phyloP scores from a whole-genome alignment of 2,888 invertebrate species.

The Drosophila algonquin region DNA sequence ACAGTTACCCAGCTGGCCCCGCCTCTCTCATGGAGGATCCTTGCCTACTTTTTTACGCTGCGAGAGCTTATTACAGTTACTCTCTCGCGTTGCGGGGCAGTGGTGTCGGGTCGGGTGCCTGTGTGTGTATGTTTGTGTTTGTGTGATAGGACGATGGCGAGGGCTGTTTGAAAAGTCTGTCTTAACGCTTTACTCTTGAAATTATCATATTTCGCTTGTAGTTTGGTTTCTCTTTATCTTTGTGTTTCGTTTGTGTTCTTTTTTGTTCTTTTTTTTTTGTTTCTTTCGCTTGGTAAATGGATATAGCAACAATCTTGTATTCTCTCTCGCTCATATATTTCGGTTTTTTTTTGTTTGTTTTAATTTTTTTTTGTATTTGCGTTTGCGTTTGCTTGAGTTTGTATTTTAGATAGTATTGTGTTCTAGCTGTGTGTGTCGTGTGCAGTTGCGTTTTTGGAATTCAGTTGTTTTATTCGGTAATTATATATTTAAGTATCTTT shows the following conservation, averaged over 20 bases:
- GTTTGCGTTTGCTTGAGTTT: slow-evolving; percentile 59
- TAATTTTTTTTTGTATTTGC: slow-evolving; percentile 35
- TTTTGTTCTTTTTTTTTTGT: slow-evolving; percentile 42
- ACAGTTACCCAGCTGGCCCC: too few species aligned
- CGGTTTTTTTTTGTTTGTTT: slow-evolving; percentile 50
- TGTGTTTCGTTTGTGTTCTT: slow-evolving; percentile 57
- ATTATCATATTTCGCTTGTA: slow-evolving; percentile 42
- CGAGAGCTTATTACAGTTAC: too few species aligned
- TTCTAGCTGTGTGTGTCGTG: slow-evolving; percentile 67
- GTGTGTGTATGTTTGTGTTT: too few species aligned
- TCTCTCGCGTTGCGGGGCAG: neutral
- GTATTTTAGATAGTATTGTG: slow-evolving; percentile 70
- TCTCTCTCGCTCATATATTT: slow-evolving; percentile 82
- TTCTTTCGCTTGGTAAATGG: slow-evolving; percentile 72
- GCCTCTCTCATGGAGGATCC: too few species aligned
- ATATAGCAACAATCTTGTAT: slow-evolving; percentile 83
- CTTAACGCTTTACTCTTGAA: slow-evolving; percentile 26
- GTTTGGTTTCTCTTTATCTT: slow-evolving; percentile 36
- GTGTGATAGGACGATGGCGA: slow-evolving; percentile 5
- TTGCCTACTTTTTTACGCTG: too few species aligned
- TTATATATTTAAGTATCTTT: slow-evolving; percentile 21
- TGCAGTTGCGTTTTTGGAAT: slow-evolving; percentile 41
- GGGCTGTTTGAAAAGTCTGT: slow-evolving; percentile 13
- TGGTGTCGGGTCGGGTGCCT: neutral
- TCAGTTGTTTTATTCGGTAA: slow-evolving; percentile 14